Evolutionary conservation across 2,888 invertebrate genomes (phyloP).

Genomic region (Odontocolon sp.): DNA sequence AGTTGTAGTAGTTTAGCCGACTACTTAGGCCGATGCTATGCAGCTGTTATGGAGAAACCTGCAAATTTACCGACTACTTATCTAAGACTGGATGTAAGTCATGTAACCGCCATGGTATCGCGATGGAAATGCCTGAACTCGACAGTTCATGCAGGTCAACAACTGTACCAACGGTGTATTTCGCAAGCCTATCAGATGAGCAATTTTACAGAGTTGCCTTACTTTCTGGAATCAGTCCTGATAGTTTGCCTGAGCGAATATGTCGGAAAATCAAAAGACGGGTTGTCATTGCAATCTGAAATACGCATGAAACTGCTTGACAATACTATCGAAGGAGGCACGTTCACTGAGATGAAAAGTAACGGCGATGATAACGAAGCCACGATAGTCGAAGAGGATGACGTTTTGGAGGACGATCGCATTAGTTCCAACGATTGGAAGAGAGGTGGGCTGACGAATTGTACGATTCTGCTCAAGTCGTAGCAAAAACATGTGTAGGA

Average conservation of each 20-base stretch:
- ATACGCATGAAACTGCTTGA: slow-evolving; percentile 42
- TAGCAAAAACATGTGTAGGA: slow-evolving; percentile 28
- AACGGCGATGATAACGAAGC: neutral
- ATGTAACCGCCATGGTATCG: slow-evolving; percentile 54
- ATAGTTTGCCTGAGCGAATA: slow-evolving; percentile 53
- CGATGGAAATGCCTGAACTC: slow-evolving; percentile 52
- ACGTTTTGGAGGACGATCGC: neutral
- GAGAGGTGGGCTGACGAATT: slow-evolving; percentile 42
- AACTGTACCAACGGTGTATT: slow-evolving; percentile 54
- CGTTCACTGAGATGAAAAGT: neutral
- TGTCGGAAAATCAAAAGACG: slow-evolving; percentile 44
- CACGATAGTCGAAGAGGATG: slow-evolving; percentile 3
- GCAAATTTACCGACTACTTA: slow-evolving; percentile 25
- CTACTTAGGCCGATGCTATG: slow-evolving; percentile 58
- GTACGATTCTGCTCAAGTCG: slow-evolving; percentile 31
- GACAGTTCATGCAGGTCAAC: slow-evolving; percentile 23
- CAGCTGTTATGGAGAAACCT: neutral
- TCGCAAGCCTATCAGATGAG: slow-evolving; percentile 55
- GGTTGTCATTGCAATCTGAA: slow-evolving; percentile 37
- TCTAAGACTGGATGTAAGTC: slow-evolving; percentile 59
- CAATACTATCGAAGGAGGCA: slow-evolving; percentile 33
- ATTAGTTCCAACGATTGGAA: slow-evolving; percentile 38
- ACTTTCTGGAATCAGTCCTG: slow-evolving; percentile 57
- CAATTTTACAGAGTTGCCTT: slow-evolving; percentile 22
- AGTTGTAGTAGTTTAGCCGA: slow-evolving; percentile 44